Evolutionary conservation across 2,888 invertebrate species (phyloP), one percentile per base, ranked within the genome.

Genomic region (Pecten maximus): DNA sequence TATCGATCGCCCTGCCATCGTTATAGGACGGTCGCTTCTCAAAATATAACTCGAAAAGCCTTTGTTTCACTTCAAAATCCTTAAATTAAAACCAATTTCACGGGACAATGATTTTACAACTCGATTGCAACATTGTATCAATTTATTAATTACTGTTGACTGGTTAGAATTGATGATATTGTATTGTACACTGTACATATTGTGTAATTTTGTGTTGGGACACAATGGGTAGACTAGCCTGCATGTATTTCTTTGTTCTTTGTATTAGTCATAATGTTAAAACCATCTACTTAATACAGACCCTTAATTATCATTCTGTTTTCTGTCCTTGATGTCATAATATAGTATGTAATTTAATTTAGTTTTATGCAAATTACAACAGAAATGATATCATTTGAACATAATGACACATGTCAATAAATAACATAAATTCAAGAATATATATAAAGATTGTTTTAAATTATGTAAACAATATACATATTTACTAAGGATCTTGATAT

Each of bases 1-100:
- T 74, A 74, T 74, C 74, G 74, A 74, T 74, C 74, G 74, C 4
- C 74, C 74, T 74, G 74, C 74, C 74, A 74, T 74, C 74, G 74
- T 28, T 74, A 74, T 28, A 74, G 74, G 74, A 74, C 74, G 74
- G 2, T 35, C 74, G 74, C 28, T 35, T 74, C 74, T 74, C 74
- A 74, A 74, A 74, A 74, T 74, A 74, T 74, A 74, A 74, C 74
- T 74, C 74, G 74, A 12, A 74, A 74, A 74, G 12, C 74, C 74
- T 28, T 74, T 74, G 28, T 28, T 74, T 74, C 28, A 8, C 28
- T 74, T 74, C 0, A 28, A 74, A 74, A 74, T 28, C 28, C 28
- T 28, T 28, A 28, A 8, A 15, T 74, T 74, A 28, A 74, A 74
- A 28, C 28, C 35, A 74, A 74, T 74, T 74, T 74, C 23, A 74